Evolutionary conservation across 1,140 invertebrate species (phyloP), one percentile per base, ranked within the genome.

Genomic region (Chironomus striatipennis): DNA sequence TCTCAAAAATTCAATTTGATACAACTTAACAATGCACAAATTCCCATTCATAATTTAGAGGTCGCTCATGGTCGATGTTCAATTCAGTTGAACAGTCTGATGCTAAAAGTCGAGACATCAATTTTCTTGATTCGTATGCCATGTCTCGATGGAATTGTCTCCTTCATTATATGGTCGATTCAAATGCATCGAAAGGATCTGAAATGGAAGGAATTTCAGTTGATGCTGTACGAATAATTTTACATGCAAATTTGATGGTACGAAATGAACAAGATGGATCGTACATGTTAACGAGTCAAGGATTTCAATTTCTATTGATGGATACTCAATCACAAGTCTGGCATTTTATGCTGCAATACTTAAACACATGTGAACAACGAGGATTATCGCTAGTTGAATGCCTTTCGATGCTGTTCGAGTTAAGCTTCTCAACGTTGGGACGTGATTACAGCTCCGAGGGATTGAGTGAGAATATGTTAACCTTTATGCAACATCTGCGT

Each of bases 141-240:
- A 84, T 94, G 78, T 94, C 97, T 80, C 85, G 97, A 73, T 99
- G 97, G 97, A 94, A 98, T 83, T 97, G 94, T 82, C 93, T 99
- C 9, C 85, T 99, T 2, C 95, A 98, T 84, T 98, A 96, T 80
- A 96, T 99, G 92, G 96, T 97, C 72, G 95, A 95, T 20, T 94
- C 93, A 8, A 88, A 92, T 43, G 83, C 84, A 76, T 84, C 83
- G 4, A 79, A 78, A 43, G 74, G 76, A n/a, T 74, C 75, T 74
- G 90, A 90, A 82, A 88, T 87, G 77, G 93, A 96, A 83, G 94
- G 93, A 43, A 96, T 98, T 75, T 97, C 94, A 75, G 89, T 90
- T 67, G 96, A 98, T 86, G 95, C 96, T 73, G 94, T 96, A 7
- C 86, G 93, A 78, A 95, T 98, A 76, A 84, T 99, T 74, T 84